These are phyloP conservation scores for Steromphala cineraria DNA, from an alignment of 2,888 invertebrate species.

Conservation along the genomic window DNA sequence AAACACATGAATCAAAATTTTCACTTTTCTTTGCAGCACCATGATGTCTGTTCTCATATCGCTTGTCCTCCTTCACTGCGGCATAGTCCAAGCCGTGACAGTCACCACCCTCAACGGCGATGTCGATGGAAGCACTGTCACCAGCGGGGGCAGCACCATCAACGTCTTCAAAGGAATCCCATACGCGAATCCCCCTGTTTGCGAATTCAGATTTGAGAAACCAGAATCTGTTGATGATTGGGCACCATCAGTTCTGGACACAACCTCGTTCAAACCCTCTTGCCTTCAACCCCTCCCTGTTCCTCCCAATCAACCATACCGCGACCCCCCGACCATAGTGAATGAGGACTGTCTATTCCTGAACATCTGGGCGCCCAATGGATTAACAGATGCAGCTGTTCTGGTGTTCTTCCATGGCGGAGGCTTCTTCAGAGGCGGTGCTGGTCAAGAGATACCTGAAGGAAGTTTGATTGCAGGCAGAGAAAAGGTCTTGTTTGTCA, in stretches of 20 bases:
- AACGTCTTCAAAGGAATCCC: constrained; percentile 3
- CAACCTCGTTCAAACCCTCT: not conserved
- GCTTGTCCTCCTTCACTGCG: no score
- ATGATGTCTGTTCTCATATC: no score
- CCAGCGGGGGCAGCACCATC: not conserved
- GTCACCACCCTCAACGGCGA: not conserved
- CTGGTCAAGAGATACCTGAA: constrained; percentile 80
- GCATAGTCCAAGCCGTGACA: not conserved
- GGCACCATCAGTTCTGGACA: not conserved
- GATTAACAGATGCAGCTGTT: not conserved
- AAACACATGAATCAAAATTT: no score
- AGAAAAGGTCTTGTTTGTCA: constrained; percentile 93
- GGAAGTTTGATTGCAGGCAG: constrained; percentile 86
- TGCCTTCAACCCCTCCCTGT: not conserved
- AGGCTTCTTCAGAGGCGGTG: constrained; percentile 93
- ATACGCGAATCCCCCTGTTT: not conserved
- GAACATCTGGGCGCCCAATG: constrained; percentile 91
- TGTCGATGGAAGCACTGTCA: not conserved
- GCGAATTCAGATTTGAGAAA: not conserved
- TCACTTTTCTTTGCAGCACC: no score
- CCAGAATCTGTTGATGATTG: not conserved
- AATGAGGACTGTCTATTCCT: constrained; percentile 96
- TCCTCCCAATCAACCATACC: not conserved
- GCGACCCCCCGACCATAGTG: constrained; percentile 79
- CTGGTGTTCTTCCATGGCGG: constrained; percentile 95